These are phyloP conservation scores for Sebastiscus tertius DNA, from an alignment of 2,797 vertebrate species.

Conservation along the genomic window DNA sequence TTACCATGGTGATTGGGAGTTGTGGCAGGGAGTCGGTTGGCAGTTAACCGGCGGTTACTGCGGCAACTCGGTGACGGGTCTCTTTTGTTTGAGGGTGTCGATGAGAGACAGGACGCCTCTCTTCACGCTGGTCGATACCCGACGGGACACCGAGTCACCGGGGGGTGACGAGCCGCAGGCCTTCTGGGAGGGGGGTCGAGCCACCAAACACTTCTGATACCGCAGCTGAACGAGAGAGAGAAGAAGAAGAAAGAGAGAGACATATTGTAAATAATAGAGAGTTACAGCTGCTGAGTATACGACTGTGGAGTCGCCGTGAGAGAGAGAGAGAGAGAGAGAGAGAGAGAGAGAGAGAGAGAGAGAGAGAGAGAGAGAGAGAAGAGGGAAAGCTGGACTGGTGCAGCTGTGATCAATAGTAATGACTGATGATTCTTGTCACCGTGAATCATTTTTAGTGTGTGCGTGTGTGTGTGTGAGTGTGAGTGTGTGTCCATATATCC, in stretches of 20 bases:
- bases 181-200: conserved; percentile 93
- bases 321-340: not conserved
- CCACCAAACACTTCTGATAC: conserved; percentile 99
- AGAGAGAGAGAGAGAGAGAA: not conserved
- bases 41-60: conserved; percentile 75
- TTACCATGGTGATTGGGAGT: conserved; percentile 61
- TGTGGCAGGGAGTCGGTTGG: conserved; percentile 14
- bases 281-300: conserved; percentile 57
- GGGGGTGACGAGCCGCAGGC: conserved; percentile 90
- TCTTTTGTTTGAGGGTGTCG: conserved; percentile 99
- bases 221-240: conserved; percentile 84
- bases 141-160: conserved; percentile 92
- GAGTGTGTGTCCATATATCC: conserved; percentile 45
- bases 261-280: conserved; percentile 40
- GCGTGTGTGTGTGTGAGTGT: conserved; percentile 11
- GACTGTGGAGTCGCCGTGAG: conserved; percentile 2
- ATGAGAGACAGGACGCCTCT: conserved; percentile 96
- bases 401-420: conserved; percentile 70
- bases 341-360: not conserved
- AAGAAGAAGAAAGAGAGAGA: conserved; percentile 4
- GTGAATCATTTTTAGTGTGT: conserved; percentile 55
- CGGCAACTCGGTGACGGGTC: conserved; percentile 89
- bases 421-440: conserved; percentile 63
- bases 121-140: conserved; percentile 97
- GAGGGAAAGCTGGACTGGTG: conserved; percentile 8